Conservation (phyloP, 2,888 invertebrate species). For the Chelonus formosanus region DNA sequence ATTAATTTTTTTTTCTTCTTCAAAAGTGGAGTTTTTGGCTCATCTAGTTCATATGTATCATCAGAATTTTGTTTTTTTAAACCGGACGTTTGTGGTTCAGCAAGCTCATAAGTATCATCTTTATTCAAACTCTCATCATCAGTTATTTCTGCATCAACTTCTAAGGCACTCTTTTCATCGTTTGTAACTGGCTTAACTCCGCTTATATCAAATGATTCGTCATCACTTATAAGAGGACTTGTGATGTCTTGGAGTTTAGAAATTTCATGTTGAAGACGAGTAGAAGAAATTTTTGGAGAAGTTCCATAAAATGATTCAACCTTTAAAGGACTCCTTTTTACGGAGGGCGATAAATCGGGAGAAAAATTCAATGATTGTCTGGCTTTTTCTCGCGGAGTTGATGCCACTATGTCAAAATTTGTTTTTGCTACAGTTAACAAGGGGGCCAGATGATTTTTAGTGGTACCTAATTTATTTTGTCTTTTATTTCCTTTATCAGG, state of each 20-base stretch:
- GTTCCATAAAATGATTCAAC: constrained; percentile 29
- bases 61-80: constrained; percentile 29
- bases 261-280: constrained; percentile 9
- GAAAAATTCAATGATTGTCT: constrained; percentile 40
- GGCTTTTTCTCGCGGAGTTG: constrained; percentile 42
- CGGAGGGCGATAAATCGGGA: constrained; percentile 27
- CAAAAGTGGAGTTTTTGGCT: constrained; percentile 40
- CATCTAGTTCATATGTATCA: constrained; percentile 39
- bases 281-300: constrained; percentile 13
- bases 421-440: neutral
- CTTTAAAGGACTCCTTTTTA: constrained; percentile 24
- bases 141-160: constrained; percentile 16
- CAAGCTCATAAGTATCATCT: constrained; percentile 40
- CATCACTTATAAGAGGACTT: constrained; percentile 36
- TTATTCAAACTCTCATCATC: constrained; percentile 1
- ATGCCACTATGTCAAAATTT: constrained; percentile 27
- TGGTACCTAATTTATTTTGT: no score
- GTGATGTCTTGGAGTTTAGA: constrained; percentile 36
- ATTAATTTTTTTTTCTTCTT: constrained; percentile 14
- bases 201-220: constrained; percentile 32
- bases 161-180: constrained; percentile 37
- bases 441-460: constrained; percentile 35
- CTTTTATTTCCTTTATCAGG: no score
- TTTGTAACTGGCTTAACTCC: constrained; percentile 18
- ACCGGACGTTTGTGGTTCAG: constrained; percentile 39